Evolutionary conservation across 2,888 invertebrate species (phyloP), one percentile per base, ranked within the genome.

Genomic region (Timema podura): DNA sequence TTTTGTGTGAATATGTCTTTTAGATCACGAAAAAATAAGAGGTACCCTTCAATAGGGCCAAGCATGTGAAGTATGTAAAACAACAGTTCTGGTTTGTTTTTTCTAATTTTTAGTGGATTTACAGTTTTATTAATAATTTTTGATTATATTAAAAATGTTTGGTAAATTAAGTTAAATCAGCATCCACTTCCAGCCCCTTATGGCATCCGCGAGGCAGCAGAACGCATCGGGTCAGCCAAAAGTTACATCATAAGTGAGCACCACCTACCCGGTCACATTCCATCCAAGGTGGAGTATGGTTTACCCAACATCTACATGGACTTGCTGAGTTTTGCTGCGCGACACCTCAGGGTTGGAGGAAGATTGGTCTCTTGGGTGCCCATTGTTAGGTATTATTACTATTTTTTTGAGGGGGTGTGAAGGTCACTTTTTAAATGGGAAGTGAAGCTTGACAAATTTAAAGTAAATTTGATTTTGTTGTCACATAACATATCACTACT

Each of bases 331-430:
- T 95, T 98, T 82, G 88, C 95, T 0, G 92, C 92, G 0, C 84
- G 83, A 67, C 90, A 92, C 79, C 85, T 99, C 70, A 86, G 83
- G 75, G 74, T 92, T 6, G 88, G 90, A 6, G 92, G 96, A 0
- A 84, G 95, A 73, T 83, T 99, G 16, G 96, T 98, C 0, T 97
- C 92, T 83, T 99, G 98, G 98, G 89, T 96, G 77, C 99, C 99
- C 46, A 85, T 96, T 51, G 90, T 92, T 74, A 89, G 93, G 91
- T 92, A 78, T 79, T 74, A 64, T 47, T n/a, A 47, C 11, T 13
- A 0, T 65, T 44, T 47, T 30, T 3, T 30, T 5, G 13, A 16
- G 13, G 11, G 11, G 6, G n/a, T 30, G 30, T 30, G 3, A 30
- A 30, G 30, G 30, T 30, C 30, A 30, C 30, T 30, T 30, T 30